A percentile compares a stretch with the other conserved stretches of the same genome.
Conservation (phyloP, 2,888 invertebrate genomes). For the Ochropleura leucogaster region DNA sequence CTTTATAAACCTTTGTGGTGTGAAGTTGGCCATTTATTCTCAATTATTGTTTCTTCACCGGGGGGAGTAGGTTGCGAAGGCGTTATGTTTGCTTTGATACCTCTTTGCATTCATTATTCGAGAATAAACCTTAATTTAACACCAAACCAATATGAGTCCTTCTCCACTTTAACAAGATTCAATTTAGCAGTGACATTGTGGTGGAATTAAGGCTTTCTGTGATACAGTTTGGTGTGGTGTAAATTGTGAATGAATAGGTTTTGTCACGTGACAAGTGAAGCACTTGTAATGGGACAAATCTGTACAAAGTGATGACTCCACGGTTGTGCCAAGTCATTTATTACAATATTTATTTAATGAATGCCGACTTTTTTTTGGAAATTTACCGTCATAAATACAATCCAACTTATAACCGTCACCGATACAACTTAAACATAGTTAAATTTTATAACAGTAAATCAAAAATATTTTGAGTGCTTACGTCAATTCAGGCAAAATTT, state of each 20-base stretch:
- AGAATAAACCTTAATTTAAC: conserved; percentile 31
- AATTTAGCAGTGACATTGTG: conserved; percentile 14
- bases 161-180: not conserved
- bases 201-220: conserved; percentile 40
- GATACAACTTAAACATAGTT: not conserved
- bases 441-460: not conserved
- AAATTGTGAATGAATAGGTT: conserved; percentile 86
- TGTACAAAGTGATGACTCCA: conserved; percentile 61
- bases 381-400: conserved; percentile 23
- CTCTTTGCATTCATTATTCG: conserved; percentile 70
- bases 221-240: conserved; percentile 61
- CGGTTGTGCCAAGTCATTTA: conserved; percentile 63
- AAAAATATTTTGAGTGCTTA: not conserved
- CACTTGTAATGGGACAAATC: conserved; percentile 73
- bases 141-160: conserved; percentile 46
- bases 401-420: not conserved
- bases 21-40: conserved; percentile 86
- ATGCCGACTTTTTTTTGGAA: conserved; percentile 32
- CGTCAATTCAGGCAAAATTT: not conserved
- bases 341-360: conserved; percentile 54
- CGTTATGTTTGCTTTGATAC: conserved; percentile 87
- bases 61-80: conserved; percentile 80
- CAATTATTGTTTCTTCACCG: conserved; percentile 85
- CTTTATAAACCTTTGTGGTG: conserved; percentile 84
- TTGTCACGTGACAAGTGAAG: conserved; percentile 86